Conservation (phyloP, 2,888 invertebrate genomes). For the Leucania comma region DNA sequence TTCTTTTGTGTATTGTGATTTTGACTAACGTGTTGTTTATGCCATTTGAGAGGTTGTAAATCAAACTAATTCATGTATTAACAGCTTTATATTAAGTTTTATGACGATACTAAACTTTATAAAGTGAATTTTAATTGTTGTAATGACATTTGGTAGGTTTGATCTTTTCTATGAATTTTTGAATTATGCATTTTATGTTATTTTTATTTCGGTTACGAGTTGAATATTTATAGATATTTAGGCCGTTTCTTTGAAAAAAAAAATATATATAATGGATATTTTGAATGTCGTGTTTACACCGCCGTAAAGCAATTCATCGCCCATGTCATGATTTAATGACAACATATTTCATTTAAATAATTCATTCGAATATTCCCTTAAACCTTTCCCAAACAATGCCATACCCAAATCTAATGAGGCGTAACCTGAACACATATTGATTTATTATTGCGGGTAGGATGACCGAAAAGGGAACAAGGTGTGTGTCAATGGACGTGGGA, state of each 20-base stretch:
- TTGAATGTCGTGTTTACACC: constrained; percentile 27
- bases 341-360: constrained; percentile 39
- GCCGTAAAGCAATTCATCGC: constrained; percentile 20
- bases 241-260: neutral
- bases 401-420: constrained; percentile 67
- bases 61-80: constrained; percentile 60
- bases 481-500: constrained; percentile 68
- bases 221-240: constrained; percentile 35
- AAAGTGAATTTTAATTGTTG: constrained; percentile 53
- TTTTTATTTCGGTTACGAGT: constrained; percentile 16
- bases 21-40: constrained; percentile 66
- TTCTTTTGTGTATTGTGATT: constrained; percentile 68
- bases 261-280: neutral
- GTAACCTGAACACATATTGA: constrained; percentile 69
- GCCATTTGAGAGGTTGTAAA: constrained; percentile 58
- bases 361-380: constrained; percentile 28
- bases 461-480: constrained; percentile 77
- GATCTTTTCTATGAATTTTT: constrained; percentile 41
- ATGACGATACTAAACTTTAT: constrained; percentile 50
- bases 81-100: constrained; percentile 51
- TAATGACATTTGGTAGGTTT: constrained; percentile 40
- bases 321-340: constrained; percentile 32
- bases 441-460: constrained; percentile 64
- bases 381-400: constrained; percentile 36
- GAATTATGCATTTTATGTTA: neutral